These are phyloP conservation scores for Drosophila nr. fundita DNA, from an alignment of 2,888 invertebrate genomes.

Conservation along the genomic window DNA sequence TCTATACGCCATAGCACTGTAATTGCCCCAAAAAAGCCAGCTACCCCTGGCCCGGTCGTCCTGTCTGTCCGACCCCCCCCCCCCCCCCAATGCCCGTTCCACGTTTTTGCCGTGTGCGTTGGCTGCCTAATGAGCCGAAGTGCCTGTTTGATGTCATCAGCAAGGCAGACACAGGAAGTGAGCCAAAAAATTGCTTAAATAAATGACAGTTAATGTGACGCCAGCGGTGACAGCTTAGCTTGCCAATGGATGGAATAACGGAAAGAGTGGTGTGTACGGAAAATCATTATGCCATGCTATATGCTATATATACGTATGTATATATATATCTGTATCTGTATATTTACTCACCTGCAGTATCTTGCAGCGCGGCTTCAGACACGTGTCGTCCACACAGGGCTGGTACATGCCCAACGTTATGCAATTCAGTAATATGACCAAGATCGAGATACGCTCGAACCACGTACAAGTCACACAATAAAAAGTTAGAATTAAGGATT, in stretches of 20 bases:
- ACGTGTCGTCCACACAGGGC: constrained; percentile 98
- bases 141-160: constrained; percentile 78
- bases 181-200: constrained; percentile 78
- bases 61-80: not conserved
- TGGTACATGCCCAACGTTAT: constrained; percentile 99
- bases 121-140: constrained; percentile 77
- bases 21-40: constrained; percentile 58
- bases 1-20: constrained; percentile 55
- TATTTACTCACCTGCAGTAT: constrained; percentile 91
- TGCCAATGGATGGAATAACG: not conserved
- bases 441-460: constrained; percentile 99
- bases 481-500: constrained; percentile 40
- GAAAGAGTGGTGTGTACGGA: not conserved
- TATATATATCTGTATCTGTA: not conserved
- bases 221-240: constrained; percentile 51
- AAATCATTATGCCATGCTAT: constrained; percentile 9
- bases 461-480: constrained; percentile 87
- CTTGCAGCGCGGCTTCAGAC: constrained; percentile 94
- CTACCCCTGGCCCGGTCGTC: not conserved
- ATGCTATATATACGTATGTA: not conserved
- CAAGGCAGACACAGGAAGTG: constrained; percentile 70
- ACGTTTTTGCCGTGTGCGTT: constrained; percentile 31
- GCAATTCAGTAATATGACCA: constrained; percentile 99
- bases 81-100: not conserved
- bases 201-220: constrained; percentile 78